These are phyloP conservation scores for Excalfactoria chinensis DNA, from an alignment of 2,113 vertebrate genomes.

Conservation along the genomic window DNA sequence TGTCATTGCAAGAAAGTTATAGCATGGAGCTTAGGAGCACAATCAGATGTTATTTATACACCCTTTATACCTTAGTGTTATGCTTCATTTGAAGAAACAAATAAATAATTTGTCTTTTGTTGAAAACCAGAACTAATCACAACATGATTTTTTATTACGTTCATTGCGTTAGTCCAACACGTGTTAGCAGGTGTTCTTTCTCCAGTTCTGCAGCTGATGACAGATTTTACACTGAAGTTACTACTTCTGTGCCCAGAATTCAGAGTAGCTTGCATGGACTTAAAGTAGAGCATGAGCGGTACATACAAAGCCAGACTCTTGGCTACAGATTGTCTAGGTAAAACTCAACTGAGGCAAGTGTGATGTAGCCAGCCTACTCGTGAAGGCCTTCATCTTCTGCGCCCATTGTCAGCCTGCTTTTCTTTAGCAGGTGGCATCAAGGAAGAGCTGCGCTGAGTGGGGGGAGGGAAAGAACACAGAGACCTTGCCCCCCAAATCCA, in stretches of 20 bases:
- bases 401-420: neutral
- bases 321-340: neutral
- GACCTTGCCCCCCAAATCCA: neutral
- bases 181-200: neutral
- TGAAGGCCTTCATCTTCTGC: neutral
- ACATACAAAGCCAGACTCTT: fast-evolving
- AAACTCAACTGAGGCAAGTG: neutral
- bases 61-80: constrained; percentile 57
- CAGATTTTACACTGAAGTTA: neutral
- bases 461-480: neutral
- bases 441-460: neutral
- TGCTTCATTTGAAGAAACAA: constrained; percentile 51
- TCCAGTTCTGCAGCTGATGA: neutral
- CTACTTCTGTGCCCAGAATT: neutral
- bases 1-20: constrained; percentile 71
- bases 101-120: constrained; percentile 74
- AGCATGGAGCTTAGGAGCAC: constrained; percentile 71
- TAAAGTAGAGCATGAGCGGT: neutral
- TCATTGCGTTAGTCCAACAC: neutral
- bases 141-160: constrained; percentile 20
- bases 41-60: constrained; percentile 73
- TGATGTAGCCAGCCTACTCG: neutral
- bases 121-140: constrained; percentile 53
- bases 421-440: fast-evolving
- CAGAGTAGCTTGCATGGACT: neutral